Percentiles rank a stretch among this genome's conserved stretches.
Evolutionary conservation across 1,140 invertebrate genomes (phyloP).

Genomic region (Wasmannia auropunctata): DNA sequence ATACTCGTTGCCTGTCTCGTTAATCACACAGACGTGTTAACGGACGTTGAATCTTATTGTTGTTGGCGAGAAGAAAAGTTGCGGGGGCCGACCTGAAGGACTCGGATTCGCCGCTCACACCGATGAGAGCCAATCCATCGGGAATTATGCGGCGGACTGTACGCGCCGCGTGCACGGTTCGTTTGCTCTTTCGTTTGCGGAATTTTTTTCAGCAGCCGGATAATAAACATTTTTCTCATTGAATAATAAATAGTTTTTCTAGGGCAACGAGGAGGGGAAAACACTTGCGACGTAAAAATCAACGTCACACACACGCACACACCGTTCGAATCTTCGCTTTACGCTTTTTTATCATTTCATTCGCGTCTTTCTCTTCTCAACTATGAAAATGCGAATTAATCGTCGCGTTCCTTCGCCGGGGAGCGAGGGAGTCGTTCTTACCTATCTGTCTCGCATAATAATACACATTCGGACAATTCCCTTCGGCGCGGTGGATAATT

Average conservation of each 20-base stretch:
- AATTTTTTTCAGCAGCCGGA: constrained; percentile 62
- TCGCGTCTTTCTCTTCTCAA: not conserved
- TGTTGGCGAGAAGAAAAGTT: constrained; percentile 39
- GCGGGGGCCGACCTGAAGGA: constrained; percentile 4
- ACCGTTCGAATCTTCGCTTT: not conserved
- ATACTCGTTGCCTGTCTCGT: constrained; percentile 48
- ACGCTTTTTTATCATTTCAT: not conserved
- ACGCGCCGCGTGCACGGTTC: constrained; percentile 63
- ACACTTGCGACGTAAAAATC: constrained; percentile 11
- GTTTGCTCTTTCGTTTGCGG: constrained; percentile 70
- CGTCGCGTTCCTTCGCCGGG: not conserved
- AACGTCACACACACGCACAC: not conserved
- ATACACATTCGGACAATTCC: not conserved
- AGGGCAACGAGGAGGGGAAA: not conserved
- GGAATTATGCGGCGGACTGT: constrained; percentile 62
- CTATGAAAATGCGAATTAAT: constrained; percentile 13
- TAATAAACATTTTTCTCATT: constrained; percentile 70
- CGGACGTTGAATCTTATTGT: constrained; percentile 64
- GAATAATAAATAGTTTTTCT: constrained; percentile 63
- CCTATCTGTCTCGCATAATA: not conserved
- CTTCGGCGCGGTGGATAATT: constrained; percentile 30
- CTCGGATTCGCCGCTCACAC: not conserved
- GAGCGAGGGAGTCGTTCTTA: not conserved
- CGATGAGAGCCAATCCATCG: not conserved
- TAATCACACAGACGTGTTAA: constrained; percentile 60